phyloP scores from a whole-genome alignment of 2,113 vertebrate species.

The Machaerirhynchus nigripectus region DNA sequence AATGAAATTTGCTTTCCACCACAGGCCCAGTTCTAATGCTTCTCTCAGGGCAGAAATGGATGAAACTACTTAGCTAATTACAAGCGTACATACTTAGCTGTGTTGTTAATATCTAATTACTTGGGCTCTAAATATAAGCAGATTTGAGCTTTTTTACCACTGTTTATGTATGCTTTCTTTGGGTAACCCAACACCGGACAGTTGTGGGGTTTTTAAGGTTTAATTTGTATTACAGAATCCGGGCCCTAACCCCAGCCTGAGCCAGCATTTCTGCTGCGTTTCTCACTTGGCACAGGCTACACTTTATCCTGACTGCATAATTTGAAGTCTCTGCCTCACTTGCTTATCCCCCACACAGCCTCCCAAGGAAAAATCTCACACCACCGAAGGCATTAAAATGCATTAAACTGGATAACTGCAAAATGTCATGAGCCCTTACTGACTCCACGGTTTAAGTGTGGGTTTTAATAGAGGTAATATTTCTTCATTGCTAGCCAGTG shows the following conservation, averaged over 20 bases:
- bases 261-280: not conserved
- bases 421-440: conserved; percentile 10
- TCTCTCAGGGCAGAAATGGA: not conserved
- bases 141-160: not conserved
- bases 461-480: conserved; percentile 46
- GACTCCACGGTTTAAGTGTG: not conserved
- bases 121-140: not conserved
- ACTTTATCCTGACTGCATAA: not conserved
- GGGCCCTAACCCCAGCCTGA: not conserved
- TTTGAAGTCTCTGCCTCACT: not conserved
- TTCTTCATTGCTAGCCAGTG: conserved; percentile 36
- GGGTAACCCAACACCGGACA: not conserved
- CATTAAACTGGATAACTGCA: conserved; percentile 27
- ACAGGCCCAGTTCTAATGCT: not conserved
- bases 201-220: not conserved
- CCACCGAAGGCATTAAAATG: conserved; percentile 18
- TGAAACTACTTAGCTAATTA: not conserved
- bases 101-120: not conserved
- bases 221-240: not conserved
- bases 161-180: not conserved
- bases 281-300: not conserved
- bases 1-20: not conserved
- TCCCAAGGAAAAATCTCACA: not conserved
- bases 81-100: not conserved
- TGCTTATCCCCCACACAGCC: not conserved